Conservation (phyloP, 2,113 vertebrate species). For the Sylvietta virens region DNA sequence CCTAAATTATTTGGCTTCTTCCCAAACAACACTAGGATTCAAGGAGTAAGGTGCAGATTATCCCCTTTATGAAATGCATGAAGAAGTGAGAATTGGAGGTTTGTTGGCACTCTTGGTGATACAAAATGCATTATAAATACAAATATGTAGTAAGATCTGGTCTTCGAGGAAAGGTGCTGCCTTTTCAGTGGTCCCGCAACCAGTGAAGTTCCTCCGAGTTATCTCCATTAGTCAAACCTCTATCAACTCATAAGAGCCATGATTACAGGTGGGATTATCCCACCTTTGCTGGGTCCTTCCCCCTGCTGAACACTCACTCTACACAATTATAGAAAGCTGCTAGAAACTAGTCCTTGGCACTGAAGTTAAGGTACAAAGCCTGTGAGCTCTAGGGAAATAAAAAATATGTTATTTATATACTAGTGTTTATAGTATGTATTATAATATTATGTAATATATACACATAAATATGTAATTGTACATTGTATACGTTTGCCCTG, state of each 20-base stretch:
- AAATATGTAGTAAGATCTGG: not conserved
- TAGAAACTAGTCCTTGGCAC: not conserved
- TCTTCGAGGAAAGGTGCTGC: not conserved
- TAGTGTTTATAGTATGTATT: not conserved
- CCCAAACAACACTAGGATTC: not conserved
- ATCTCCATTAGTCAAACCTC: not conserved
- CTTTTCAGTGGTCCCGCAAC: not conserved
- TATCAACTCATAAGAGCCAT: not conserved
- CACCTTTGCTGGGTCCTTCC: not conserved
- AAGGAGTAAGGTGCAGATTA: not conserved
- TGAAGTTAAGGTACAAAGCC: not conserved
- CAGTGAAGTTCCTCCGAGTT: not conserved
- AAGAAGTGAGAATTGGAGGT: not conserved
- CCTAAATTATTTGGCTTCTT: not conserved
- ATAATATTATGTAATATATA: not conserved
- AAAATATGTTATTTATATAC: not conserved
- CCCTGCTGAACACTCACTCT: not conserved
- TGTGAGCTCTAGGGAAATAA: not conserved
- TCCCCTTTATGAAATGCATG: not conserved
- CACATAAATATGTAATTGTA: not conserved
- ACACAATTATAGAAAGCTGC: not conserved
- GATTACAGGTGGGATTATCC: not conserved
- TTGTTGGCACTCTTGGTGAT: not conserved
- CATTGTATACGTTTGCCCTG: not conserved
- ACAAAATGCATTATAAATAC: not conserved